phyloP scores from a whole-genome alignment of 2,888 invertebrate species.

The Ferrisia virgata region DNA sequence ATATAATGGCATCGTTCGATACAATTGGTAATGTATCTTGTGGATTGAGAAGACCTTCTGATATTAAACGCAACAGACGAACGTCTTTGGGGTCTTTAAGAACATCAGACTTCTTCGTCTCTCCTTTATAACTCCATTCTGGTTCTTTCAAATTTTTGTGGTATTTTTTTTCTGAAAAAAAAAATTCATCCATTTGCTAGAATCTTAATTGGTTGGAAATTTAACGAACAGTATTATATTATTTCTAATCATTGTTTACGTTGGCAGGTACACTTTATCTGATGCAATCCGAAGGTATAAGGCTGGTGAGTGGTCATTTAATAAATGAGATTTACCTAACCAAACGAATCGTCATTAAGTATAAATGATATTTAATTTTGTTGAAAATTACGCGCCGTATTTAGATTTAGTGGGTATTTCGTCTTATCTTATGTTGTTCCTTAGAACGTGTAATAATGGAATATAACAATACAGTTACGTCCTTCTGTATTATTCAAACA shows the following conservation, averaged over 20 bases:
- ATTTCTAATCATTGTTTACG: not conserved
- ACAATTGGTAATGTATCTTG: conserved; percentile 43
- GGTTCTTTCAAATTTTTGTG: conserved; percentile 41
- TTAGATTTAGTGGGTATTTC: conserved; percentile 5
- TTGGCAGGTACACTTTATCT: not conserved
- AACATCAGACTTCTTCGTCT: conserved; percentile 27
- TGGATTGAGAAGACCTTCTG: conserved; percentile 42
- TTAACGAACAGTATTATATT: not conserved
- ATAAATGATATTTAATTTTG: conserved; percentile 30
- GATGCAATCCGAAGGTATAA: too few species aligned
- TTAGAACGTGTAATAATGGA: not conserved
- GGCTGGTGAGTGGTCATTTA: not conserved
- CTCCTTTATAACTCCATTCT: conserved; percentile 42
- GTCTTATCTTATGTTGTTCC: not conserved
- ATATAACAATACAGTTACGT: conserved; percentile 10
- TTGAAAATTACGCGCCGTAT: not conserved
- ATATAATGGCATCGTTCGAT: conserved; percentile 37
- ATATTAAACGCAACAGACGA: conserved; percentile 34
- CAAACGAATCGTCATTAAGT: conserved; percentile 7
- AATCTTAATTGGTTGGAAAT: not conserved
- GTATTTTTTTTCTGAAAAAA: conserved; percentile 37
- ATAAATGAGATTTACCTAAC: not conserved
- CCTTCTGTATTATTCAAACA: conserved; percentile 10
- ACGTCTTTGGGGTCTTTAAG: conserved; percentile 41
- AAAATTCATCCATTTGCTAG: not conserved